Evolutionary conservation across 1,140 invertebrate genomes (phyloP).

Genomic region (Euura saliciscinereae): DNA sequence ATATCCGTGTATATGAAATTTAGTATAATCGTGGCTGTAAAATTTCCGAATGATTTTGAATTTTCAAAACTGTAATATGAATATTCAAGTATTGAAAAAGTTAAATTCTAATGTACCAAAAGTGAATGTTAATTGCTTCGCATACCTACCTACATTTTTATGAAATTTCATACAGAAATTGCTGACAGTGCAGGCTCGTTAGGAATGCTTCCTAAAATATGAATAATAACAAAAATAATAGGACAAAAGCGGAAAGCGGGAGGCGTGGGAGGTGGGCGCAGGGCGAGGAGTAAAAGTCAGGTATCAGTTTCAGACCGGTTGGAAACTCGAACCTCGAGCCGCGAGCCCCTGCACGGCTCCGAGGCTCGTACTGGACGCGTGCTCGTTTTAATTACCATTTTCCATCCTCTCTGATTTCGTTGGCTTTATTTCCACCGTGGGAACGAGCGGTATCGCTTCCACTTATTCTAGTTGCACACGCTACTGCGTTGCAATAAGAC

Average conservation of each 20-base stretch:
- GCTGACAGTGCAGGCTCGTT: too few relatives aligned
- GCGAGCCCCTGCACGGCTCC: constrained; percentile 34
- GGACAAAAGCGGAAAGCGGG: constrained; percentile 9
- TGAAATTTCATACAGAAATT: too few relatives aligned
- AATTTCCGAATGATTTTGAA: too few relatives aligned
- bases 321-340: constrained; percentile 44
- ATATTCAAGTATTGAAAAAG: too few relatives aligned
- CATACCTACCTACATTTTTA: too few relatives aligned
- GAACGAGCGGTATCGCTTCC: constrained; percentile 35
- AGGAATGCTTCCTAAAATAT: too few relatives aligned
- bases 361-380: constrained; percentile 22
- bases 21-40: too few relatives aligned
- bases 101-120: too few relatives aligned
- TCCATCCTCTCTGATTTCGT: constrained; percentile 42
- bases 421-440: constrained; percentile 25
- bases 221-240: too few relatives aligned
- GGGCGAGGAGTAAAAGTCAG: constrained; percentile 24
- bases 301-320: constrained; percentile 46
- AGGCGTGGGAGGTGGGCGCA: constrained; percentile 13
- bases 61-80: too few relatives aligned
- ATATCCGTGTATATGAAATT: too few relatives aligned
- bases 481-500: not conserved
- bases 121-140: too few relatives aligned
- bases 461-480: not conserved
- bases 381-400: constrained; percentile 44